Conservation (phyloP, 1,140 invertebrate species). For the Pogonomyrmex californicus region DNA sequence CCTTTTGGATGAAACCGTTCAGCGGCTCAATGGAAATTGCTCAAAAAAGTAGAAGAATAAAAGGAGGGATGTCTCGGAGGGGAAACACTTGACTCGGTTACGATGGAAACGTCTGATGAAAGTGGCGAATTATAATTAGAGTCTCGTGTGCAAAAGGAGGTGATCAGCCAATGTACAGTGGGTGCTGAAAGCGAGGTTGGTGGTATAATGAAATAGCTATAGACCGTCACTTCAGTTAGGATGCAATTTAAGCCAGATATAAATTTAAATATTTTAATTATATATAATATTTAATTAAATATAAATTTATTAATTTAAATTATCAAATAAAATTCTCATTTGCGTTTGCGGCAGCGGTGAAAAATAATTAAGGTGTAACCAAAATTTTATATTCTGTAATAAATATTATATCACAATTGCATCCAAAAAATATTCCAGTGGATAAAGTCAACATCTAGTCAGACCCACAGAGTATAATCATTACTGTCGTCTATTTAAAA, state of each 20-base stretch:
- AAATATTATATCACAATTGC: neutral
- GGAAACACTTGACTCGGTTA: slow-evolving; percentile 60
- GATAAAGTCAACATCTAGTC: slow-evolving; percentile 13
- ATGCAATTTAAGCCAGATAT: neutral
- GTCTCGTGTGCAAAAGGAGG: slow-evolving; percentile 53
- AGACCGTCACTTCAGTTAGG: neutral
- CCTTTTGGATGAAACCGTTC: slow-evolving; percentile 66
- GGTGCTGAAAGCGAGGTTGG: slow-evolving; percentile 19
- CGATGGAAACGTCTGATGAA: slow-evolving; percentile 45
- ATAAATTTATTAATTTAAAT: slow-evolving; percentile 13
- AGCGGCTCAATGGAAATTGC: slow-evolving; percentile 37
- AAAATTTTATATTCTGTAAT: neutral
- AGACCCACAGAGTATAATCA: neutral
- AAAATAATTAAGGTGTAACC: neutral
- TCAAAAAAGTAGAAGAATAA: slow-evolving; percentile 40
- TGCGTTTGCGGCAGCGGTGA: neutral
- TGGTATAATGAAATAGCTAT: slow-evolving; percentile 4
- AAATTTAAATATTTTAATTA: too few relatives aligned
- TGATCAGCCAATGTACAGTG: slow-evolving; percentile 10
- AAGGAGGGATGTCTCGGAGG: slow-evolving; percentile 39
- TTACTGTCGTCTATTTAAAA: slow-evolving; percentile 7
- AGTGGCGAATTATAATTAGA: slow-evolving; percentile 69
- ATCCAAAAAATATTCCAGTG: neutral
- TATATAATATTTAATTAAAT: too few relatives aligned
- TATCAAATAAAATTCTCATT: slow-evolving; percentile 14